These are phyloP conservation scores for Phenganax subtilis DNA, from an alignment of 92 coral and sea anemone genomes.

Conservation along the genomic window DNA sequence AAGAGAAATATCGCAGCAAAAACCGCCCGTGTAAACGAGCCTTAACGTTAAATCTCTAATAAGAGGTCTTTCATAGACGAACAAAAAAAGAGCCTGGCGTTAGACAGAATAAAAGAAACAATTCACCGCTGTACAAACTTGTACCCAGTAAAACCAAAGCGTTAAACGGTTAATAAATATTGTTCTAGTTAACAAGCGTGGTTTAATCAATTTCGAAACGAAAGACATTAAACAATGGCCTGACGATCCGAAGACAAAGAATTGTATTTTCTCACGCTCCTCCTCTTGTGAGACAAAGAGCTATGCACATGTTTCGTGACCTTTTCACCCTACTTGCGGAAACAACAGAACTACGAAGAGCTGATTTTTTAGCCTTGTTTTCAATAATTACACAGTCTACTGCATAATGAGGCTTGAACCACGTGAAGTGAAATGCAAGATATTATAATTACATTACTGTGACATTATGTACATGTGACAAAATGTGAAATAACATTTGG, in stretches of 20 bases:
- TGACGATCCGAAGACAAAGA: background rate
- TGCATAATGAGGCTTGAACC: background rate
- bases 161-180: background rate
- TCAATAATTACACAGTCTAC: slow-evolving; percentile 9
- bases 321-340: background rate
- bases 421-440: background rate
- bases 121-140: no score
- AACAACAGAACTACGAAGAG: background rate
- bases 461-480: background rate
- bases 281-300: slow-evolving; percentile 8
- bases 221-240: no score
- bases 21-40: no score
- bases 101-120: no score
- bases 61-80: no score
- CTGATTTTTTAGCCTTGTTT: background rate
- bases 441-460: background rate
- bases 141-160: no score
- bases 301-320: slow-evolving; percentile 28
- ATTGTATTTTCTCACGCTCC: slow-evolving; percentile 18
- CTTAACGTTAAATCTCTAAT: no score
- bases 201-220: background rate
- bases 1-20: no score
- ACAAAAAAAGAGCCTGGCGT: no score
- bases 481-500: no score
- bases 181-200: background rate